Conservation (phyloP, 2,888 invertebrate species). For the Sylvicola fuscatus region DNA sequence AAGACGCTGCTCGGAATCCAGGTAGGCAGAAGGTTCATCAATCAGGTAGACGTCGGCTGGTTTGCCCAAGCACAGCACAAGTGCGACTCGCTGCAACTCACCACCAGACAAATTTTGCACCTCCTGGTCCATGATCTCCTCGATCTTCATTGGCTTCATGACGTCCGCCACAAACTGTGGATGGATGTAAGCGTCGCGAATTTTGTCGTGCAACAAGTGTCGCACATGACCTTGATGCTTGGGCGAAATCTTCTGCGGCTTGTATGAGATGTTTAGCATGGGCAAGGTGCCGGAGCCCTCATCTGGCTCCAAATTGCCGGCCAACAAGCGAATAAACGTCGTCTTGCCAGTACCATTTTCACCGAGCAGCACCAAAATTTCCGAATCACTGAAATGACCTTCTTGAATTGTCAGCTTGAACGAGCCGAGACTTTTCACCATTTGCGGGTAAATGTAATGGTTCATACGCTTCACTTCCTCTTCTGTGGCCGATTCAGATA, state of each 20-base stretch:
- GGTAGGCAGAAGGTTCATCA: slow-evolving; percentile 96
- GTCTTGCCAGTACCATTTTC: slow-evolving; percentile 99
- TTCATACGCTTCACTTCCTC: slow-evolving; percentile 95
- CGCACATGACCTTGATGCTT: slow-evolving; percentile 88
- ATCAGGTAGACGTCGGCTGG: slow-evolving; percentile 98
- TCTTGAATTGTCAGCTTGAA: slow-evolving; percentile 62
- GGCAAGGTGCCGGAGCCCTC: slow-evolving; percentile 39
- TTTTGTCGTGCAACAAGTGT: slow-evolving; percentile 85
- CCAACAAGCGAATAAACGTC: slow-evolving; percentile 95
- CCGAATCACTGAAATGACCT: slow-evolving; percentile 97
- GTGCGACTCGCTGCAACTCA: slow-evolving; percentile 93
- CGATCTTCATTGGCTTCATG: slow-evolving; percentile 94
- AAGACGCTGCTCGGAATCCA: slow-evolving; percentile 99
- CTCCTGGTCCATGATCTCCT: slow-evolving; percentile 94
- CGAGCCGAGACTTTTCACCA: slow-evolving; percentile 57
- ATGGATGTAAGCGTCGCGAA: slow-evolving; percentile 92
- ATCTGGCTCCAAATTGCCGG: slow-evolving; percentile 87
- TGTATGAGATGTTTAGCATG: slow-evolving; percentile 92
- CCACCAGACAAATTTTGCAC: slow-evolving; percentile 98
- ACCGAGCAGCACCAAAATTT: slow-evolving; percentile 89
- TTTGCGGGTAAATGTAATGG: slow-evolving; percentile 86
- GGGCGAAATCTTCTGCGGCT: slow-evolving; percentile 98
- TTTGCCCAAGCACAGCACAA: slow-evolving; percentile 91
- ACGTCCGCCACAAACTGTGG: slow-evolving; percentile 97
- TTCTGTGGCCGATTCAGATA: slow-evolving; percentile 92